phyloP scores from a whole-genome alignment of 2,113 vertebrate genomes.

The Sula dactylatra region DNA sequence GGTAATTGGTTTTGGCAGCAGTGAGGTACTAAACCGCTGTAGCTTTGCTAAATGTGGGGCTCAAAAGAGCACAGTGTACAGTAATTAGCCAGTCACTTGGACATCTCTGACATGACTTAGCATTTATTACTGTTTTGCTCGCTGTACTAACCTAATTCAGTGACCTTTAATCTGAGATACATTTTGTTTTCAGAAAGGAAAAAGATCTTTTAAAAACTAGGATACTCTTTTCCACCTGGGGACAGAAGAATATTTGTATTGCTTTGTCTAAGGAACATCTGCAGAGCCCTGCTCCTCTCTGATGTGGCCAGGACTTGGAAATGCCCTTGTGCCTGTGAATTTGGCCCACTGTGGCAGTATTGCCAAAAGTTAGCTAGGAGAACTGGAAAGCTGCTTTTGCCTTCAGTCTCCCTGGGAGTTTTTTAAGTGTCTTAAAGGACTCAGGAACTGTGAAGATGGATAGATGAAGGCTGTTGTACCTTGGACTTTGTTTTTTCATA shows the following conservation, averaged over 20 bases:
- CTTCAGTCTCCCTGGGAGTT: fast-evolving
- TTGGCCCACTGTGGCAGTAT: fast-evolving
- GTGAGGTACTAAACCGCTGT: constrained; percentile 4
- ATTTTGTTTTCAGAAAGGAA: background rate
- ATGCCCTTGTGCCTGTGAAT: background rate
- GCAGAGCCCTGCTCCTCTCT: background rate
- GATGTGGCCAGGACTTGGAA: background rate
- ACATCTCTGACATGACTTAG: constrained; percentile 25
- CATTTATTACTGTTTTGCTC: constrained; percentile 59
- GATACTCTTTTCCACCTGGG: background rate
- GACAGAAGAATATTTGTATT: background rate
- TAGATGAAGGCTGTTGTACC: background rate
- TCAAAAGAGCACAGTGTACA: background rate
- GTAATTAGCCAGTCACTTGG: constrained; percentile 51
- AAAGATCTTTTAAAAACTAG: background rate
- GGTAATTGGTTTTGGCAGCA: constrained; percentile 46
- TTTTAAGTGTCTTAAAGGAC: background rate
- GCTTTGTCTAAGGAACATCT: background rate
- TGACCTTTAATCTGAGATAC: constrained; percentile 45
- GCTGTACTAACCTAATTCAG: constrained; percentile 40
- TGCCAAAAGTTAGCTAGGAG: background rate
- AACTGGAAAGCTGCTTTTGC: background rate
- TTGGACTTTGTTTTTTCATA: background rate
- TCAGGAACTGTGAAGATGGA: background rate
- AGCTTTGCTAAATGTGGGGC: constrained; percentile 16